Conservation (phyloP, 2,113 vertebrate genomes). For the Illadopsis cleaveri region DNA sequence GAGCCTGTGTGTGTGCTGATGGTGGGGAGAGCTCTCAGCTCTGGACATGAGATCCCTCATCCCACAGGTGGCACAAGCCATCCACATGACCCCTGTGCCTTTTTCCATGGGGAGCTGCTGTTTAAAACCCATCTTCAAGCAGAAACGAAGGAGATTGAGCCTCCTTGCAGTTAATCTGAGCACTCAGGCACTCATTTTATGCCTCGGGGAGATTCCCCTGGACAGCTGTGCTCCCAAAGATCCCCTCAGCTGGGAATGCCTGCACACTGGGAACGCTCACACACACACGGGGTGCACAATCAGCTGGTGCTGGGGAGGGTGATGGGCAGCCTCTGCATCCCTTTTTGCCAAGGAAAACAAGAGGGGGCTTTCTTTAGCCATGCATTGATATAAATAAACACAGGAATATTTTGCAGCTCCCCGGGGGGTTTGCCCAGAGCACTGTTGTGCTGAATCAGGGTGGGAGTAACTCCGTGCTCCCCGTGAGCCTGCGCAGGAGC, state of each 20-base stretch:
- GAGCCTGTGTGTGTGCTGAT: background rate
- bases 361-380: slow-evolving; percentile 45
- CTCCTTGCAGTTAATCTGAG: background rate
- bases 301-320: background rate
- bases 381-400: slow-evolving; percentile 48
- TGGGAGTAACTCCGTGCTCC: background rate
- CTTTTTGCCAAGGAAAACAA: slow-evolving; percentile 37
- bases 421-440: background rate
- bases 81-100: background rate
- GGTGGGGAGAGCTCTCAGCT: background rate
- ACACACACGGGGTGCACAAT: accelerated
- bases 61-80: accelerated
- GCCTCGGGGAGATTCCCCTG: background rate
- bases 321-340: background rate
- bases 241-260: background rate
- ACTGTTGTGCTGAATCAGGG: slow-evolving; percentile 12
- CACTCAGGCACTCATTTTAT: background rate
- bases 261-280: accelerated
- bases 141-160: accelerated
- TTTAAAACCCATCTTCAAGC: background rate
- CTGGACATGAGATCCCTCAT: background rate
- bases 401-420: slow-evolving; percentile 25
- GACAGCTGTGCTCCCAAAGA: background rate
- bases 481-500: background rate
- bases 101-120: background rate